A percentile compares a stretch with the other conserved stretches of the same genome.
phyloP scores from a whole-genome alignment of 2,888 invertebrate species.

The Invenusta paracnida region DNA sequence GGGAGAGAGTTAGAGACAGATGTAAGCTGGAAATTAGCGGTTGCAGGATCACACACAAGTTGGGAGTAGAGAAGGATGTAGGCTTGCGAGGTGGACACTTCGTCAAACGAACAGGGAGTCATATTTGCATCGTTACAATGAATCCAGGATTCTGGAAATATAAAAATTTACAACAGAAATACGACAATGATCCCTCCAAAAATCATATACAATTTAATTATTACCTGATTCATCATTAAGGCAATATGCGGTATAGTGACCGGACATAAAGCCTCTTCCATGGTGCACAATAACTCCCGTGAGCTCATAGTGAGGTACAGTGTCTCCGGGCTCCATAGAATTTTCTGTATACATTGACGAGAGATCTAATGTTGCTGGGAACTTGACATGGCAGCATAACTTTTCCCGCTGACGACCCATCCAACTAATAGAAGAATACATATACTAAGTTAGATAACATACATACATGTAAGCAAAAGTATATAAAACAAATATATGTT shows the following conservation, averaged over 20 bases:
- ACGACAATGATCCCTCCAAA: not conserved
- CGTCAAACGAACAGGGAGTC: slow-evolving; percentile 51
- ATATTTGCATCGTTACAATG: slow-evolving; percentile 58
- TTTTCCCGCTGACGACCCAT: slow-evolving; percentile 56
- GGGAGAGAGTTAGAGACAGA: not conserved
- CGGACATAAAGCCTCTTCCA: slow-evolving; percentile 58
- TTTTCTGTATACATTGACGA: slow-evolving; percentile 49
- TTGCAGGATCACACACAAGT: not conserved
- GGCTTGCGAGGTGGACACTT: slow-evolving; percentile 56
- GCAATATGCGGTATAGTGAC: slow-evolving; percentile 59
- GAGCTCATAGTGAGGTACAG: slow-evolving; percentile 50
- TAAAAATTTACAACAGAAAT: slow-evolving; percentile 20
- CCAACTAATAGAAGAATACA: slow-evolving; percentile 51
- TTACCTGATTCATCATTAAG: slow-evolving; percentile 55
- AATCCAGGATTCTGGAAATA: slow-evolving; percentile 56
- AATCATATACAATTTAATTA: slow-evolving; percentile 11
- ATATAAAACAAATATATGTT: too few species aligned
- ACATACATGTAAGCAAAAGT: not conserved
- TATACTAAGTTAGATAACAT: not conserved
- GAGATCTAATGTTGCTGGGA: slow-evolving; percentile 54
- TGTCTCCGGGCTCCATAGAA: slow-evolving; percentile 29
- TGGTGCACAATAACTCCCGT: slow-evolving; percentile 58
- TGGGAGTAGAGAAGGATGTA: slow-evolving; percentile 58
- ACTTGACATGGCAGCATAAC: slow-evolving; percentile 55
- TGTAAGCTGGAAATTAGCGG: not conserved